Conservation (phyloP, 2,113 vertebrate species). For the Gambusia holbrooki region DNA sequence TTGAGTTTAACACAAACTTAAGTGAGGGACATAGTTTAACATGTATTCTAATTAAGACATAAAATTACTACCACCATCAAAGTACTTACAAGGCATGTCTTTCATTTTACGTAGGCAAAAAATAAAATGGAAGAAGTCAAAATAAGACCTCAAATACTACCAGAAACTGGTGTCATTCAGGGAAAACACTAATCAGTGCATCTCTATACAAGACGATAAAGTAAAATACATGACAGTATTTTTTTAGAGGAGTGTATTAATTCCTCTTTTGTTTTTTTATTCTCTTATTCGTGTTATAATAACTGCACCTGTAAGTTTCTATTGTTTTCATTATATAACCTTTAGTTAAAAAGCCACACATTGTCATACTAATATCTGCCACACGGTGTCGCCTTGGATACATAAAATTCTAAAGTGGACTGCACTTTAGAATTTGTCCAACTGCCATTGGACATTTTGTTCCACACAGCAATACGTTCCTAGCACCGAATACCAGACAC, state of each 20-base stretch:
- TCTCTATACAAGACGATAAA: neutral
- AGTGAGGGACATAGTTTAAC: neutral
- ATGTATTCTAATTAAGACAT: neutral
- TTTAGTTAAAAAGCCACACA: conserved; percentile 11
- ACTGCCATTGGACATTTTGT: conserved; percentile 6
- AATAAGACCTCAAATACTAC: no score
- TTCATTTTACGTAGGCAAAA: no score
- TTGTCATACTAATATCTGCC: neutral
- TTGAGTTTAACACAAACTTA: neutral
- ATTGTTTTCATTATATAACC: no score
- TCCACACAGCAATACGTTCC: neutral
- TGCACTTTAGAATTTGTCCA: no score
- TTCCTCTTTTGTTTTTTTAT: neutral
- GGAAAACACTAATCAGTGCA: neutral
- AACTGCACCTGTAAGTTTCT: neutral
- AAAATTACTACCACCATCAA: neutral
- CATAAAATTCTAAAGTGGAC: no score
- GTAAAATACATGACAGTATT: neutral
- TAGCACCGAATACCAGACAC: neutral
- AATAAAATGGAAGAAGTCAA: no score
- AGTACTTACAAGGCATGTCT: neutral
- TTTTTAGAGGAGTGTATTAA: neutral
- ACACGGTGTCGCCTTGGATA: conserved; percentile 33
- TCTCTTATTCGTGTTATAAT: neutral
- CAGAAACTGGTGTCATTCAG: no score